Conservation (phyloP, 2,797 vertebrate genomes). For the Anniella stebbinsi region DNA sequence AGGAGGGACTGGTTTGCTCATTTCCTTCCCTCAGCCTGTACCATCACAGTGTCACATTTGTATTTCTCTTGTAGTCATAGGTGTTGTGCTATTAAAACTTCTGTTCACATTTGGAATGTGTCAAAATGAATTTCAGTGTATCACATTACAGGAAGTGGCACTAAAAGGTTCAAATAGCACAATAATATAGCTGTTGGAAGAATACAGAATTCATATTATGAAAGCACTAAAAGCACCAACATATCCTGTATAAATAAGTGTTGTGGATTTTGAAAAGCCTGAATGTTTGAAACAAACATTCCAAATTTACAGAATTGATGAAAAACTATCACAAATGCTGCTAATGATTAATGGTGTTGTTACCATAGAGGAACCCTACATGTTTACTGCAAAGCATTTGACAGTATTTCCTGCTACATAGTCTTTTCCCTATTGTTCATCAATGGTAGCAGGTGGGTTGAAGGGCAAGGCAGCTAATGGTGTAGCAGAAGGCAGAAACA, state of each 20-base stretch:
- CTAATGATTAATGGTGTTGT: neutral
- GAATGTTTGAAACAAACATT: neutral
- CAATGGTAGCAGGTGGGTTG: too few species aligned
- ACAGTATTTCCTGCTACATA: neutral
- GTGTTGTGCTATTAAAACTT: neutral
- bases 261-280: neutral
- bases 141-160: neutral
- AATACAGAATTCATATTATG: neutral
- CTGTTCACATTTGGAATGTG: neutral
- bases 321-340: neutral
- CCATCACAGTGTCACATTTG: neutral
- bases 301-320: neutral
- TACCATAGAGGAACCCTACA: neutral
- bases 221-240: neutral
- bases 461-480: too few species aligned
- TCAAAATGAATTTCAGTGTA: neutral
- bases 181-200: neutral
- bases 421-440: neutral
- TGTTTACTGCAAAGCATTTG: neutral
- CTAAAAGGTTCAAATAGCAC: neutral
- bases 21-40: too few species aligned
- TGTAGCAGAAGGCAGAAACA: too few species aligned
- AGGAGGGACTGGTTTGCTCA: neutral
- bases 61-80: neutral
- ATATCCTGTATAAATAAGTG: neutral